Evolutionary conservation across 2,888 invertebrate genomes (phyloP).

Genomic region (Selenia dentaria): DNA sequence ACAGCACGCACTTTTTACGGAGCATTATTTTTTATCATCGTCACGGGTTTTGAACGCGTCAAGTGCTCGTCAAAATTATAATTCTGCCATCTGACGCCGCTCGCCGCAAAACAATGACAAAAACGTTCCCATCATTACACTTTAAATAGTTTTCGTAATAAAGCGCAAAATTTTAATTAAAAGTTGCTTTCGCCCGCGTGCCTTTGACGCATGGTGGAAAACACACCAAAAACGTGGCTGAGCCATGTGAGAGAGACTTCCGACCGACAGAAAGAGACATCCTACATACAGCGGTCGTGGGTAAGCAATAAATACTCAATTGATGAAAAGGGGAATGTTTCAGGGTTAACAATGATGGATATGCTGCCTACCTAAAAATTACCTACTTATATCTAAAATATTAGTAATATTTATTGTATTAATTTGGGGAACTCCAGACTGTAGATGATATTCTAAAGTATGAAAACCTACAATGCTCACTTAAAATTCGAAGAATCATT

Average conservation of each 20-base stretch:
- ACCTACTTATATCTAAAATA: too few relatives aligned
- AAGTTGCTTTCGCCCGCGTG: constrained; percentile 44
- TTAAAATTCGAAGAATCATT: too few relatives aligned
- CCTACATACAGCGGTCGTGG: constrained; percentile 50
- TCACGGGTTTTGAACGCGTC: constrained; percentile 16
- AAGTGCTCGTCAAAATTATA: constrained; percentile 16
- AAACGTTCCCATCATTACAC: constrained; percentile 23
- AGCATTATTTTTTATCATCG: constrained; percentile 4
- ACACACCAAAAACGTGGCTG: constrained; percentile 30
- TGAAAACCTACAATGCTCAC: too few relatives aligned
- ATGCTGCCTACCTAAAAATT: too few relatives aligned
- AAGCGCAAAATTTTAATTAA: constrained; percentile 77
- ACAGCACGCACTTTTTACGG: constrained; percentile 8
- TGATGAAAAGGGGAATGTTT: constrained; percentile 44
- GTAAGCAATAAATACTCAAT: constrained; percentile 76
- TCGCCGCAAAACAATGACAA: constrained; percentile 17
- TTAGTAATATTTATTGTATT: too few relatives aligned
- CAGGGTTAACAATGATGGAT: not conserved
- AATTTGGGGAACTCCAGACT: too few relatives aligned
- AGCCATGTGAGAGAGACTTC: constrained; percentile 52
- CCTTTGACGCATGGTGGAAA: constrained; percentile 47
- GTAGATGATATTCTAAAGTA: too few relatives aligned
- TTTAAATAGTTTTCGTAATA: constrained; percentile 69
- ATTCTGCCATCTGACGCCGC: constrained; percentile 10
- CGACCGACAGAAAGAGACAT: constrained; percentile 54